Conservation (phyloP, 2,113 vertebrate genomes). For the Sylvietta virens region DNA sequence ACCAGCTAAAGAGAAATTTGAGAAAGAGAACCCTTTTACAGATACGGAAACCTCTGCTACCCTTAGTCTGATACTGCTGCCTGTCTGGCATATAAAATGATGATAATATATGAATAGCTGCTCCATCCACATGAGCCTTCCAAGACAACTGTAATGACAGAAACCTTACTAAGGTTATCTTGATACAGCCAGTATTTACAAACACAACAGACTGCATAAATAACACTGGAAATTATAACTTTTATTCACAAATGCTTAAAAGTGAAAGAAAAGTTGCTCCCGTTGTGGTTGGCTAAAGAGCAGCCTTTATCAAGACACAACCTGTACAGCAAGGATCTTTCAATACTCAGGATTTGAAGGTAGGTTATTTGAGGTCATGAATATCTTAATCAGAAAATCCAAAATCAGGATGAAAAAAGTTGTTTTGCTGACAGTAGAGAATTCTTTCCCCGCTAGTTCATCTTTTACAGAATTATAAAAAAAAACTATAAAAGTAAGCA, state of each 20-base stretch:
- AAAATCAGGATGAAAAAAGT: background rate
- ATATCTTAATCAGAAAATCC: background rate
- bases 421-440: background rate
- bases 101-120: background rate
- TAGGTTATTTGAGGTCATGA: background rate
- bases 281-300: background rate
- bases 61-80: background rate
- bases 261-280: background rate
- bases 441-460: accelerated
- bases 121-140: background rate
- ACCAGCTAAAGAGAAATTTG: background rate
- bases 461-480: background rate
- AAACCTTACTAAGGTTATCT: background rate
- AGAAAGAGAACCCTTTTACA: background rate
- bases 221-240: background rate
- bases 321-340: background rate
- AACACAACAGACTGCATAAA: background rate
- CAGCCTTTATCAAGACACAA: background rate
- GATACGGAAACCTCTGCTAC: background rate
- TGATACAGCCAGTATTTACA: background rate
- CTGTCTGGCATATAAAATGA: background rate
- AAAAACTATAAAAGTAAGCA: background rate
- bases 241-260: background rate
- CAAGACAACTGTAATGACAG: background rate
- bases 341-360: background rate